These are phyloP conservation scores for Aulostomus chinensis DNA, from an alignment of 2,797 vertebrate genomes.

Conservation along the genomic window DNA sequence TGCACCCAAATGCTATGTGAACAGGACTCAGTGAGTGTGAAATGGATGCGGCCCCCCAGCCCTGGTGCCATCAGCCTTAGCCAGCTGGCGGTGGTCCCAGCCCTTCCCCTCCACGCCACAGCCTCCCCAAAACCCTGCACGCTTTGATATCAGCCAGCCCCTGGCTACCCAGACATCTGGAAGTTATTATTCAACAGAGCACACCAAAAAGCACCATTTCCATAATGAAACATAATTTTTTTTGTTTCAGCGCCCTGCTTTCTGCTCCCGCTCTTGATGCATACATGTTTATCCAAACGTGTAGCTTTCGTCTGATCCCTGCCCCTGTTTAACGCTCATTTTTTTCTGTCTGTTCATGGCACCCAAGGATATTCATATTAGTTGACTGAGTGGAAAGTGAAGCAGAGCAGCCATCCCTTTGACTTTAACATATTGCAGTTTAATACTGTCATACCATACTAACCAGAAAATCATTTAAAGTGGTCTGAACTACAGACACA, in stretches of 20 bases:
- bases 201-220: slow-evolving; percentile 71
- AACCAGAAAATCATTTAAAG: slow-evolving; percentile 17
- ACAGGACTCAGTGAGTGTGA: slow-evolving; percentile 79
- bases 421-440: slow-evolving; percentile 10
- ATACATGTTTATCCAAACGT: slow-evolving; percentile 31
- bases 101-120: slow-evolving; percentile 57
- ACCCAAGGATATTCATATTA: slow-evolving; percentile 4
- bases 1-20: slow-evolving; percentile 59
- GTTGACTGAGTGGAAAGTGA: slow-evolving; percentile 8
- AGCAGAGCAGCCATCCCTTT: slow-evolving; percentile 7
- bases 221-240: slow-evolving; percentile 76
- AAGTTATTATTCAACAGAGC: slow-evolving; percentile 82
- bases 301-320: slow-evolving; percentile 29
- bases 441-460: slow-evolving; percentile 3
- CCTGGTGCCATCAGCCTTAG: slow-evolving; percentile 68
- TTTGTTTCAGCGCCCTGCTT: slow-evolving; percentile 63
- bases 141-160: slow-evolving; percentile 79
- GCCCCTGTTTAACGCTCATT: slow-evolving; percentile 16
- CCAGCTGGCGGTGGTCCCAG: slow-evolving; percentile 78
- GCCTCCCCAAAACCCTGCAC: slow-evolving; percentile 72
- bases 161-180: slow-evolving; percentile 82
- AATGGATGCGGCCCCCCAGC: slow-evolving; percentile 74
- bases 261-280: slow-evolving; percentile 51
- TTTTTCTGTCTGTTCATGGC: slow-evolving; percentile 1
- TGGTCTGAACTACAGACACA: slow-evolving; percentile 1